Conservation (phyloP, 2,113 vertebrate genomes). For the Elanoides forficatus region DNA sequence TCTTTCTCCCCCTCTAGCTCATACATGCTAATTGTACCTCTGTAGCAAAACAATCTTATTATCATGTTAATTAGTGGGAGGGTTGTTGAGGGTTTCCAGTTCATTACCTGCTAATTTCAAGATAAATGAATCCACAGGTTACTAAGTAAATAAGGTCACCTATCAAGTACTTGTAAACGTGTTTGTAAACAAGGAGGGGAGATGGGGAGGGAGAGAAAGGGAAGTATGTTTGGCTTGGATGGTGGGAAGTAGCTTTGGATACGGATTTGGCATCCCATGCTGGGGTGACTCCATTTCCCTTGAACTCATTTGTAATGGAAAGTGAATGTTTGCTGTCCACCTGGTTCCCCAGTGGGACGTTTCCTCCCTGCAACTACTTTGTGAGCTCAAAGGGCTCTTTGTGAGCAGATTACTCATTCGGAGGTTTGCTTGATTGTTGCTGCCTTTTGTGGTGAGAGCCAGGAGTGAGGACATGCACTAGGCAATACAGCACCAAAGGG, state of each 20-base stretch:
- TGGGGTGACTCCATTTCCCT: conserved; percentile 78
- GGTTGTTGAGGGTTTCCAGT: conserved; percentile 85
- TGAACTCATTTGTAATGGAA: conserved; percentile 87
- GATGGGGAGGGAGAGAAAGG: conserved; percentile 56
- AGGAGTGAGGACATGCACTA: conserved; percentile 32
- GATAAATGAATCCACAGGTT: conserved; percentile 88
- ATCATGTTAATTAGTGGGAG: conserved; percentile 88
- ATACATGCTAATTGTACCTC: conserved; percentile 83
- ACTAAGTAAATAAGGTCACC: conserved; percentile 85
- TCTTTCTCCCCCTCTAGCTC: conserved; percentile 72
- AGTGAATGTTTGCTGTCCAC: conserved; percentile 78
- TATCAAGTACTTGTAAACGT: conserved; percentile 84
- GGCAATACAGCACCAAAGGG: conserved; percentile 31
- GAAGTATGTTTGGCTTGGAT: conserved; percentile 64
- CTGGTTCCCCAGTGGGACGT: conserved; percentile 80
- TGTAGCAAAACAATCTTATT: conserved; percentile 86
- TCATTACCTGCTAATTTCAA: conserved; percentile 89
- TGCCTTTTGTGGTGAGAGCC: conserved; percentile 61
- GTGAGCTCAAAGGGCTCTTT: conserved; percentile 77
- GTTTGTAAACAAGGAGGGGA: conserved; percentile 86
- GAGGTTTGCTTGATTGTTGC: conserved; percentile 36
- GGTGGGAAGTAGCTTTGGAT: conserved; percentile 55
- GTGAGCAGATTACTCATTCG: conserved; percentile 73
- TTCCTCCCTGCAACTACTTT: conserved; percentile 68
- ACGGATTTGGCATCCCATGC: conserved; percentile 68